Percentiles rank a stretch among this genome's conserved stretches.
These are phyloP conservation scores for Pelmatolapia mariae DNA, from an alignment of 2,113 vertebrate species.

Conservation along the genomic window DNA sequence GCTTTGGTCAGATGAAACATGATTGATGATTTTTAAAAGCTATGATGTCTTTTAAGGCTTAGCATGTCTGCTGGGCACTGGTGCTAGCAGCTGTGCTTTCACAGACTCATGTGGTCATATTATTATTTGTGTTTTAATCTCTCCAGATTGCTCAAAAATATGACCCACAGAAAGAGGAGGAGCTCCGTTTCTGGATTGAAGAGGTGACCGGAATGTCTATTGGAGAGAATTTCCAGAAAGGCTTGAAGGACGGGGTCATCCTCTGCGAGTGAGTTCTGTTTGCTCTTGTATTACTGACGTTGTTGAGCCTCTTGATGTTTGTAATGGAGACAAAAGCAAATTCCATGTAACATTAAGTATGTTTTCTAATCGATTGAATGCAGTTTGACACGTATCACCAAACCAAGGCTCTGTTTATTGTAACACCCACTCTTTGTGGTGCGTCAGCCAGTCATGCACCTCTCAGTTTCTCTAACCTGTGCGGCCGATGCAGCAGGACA, in stretches of 20 bases:
- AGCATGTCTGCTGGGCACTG: neutral
- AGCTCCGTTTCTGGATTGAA: constrained; percentile 94
- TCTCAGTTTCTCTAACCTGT: neutral
- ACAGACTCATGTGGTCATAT: neutral
- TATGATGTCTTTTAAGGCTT: neutral
- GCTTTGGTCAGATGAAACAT: neutral
- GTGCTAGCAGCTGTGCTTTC: neutral
- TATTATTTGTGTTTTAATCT: neutral
- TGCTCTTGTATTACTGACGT: neutral
- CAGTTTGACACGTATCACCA: neutral
- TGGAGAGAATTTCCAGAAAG: constrained; percentile 89
- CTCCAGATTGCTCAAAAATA: constrained; percentile 95
- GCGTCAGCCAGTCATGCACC: neutral
- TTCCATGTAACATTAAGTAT: neutral
- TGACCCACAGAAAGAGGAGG: constrained; percentile 89
- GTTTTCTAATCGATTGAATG: neutral
- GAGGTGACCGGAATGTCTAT: constrained; percentile 92
- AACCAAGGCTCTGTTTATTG: neutral
- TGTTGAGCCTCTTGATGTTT: rapidly evolving
- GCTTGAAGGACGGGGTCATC: constrained; percentile 94
- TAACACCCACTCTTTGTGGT: neutral
- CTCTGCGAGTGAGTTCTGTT: constrained; percentile 87
- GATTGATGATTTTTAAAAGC: neutral
- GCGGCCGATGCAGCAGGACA: neutral
- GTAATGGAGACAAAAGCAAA: neutral